Evolutionary conservation across 2,113 vertebrate species (phyloP), one percentile per base, ranked within the genome.

Genomic region (Zosterops lateralis): DNA sequence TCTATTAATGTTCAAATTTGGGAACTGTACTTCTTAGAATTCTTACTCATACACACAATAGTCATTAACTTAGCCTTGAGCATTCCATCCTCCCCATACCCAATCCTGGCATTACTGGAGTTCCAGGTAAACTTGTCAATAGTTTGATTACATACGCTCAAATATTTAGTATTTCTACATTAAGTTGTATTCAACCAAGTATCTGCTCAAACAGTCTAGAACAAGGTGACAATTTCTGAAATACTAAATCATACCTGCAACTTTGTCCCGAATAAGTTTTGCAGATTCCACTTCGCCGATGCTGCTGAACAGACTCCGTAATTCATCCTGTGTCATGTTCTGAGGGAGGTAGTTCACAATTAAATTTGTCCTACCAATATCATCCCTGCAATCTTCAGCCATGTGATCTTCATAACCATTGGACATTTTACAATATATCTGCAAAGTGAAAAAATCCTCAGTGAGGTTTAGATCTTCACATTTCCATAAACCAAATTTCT

Each of bases 371-470:
- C 99, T 99, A 92, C 98, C 98, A 21, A 98, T 98, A 84, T 98
- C 98, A 32, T 99, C 99, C 95, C 99, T 99, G 94, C 97, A 98
- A 93, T 99, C 99, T 89, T 99, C 99, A 84, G 98, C 99, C 99
- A 99, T 99, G 98, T 99, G 99, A 96, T 99, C 99, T 98, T 99
- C 99, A 97, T 99, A 99, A 99, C 99, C 99, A 98, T 99, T 99
- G 94, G 99, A 99, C 99, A 99, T 99, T 96, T 98, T 98, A 97
- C 96, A 98, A 91, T 98, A 97, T 97, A 98, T 98, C 99, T 99
- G 98, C 44, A 93, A 89, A 92, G 71, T 73, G 47, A 96, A 96
- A 80, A 53, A 74, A 95, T 29, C 4, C 3, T 40, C 78, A 48
- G 3, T 95, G 38, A 96, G 67, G 72, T 89, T 32, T 14, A 45